These are phyloP conservation scores for Ectemnius lituratus DNA, from an alignment of 2,888 invertebrate species.

Conservation along the genomic window DNA sequence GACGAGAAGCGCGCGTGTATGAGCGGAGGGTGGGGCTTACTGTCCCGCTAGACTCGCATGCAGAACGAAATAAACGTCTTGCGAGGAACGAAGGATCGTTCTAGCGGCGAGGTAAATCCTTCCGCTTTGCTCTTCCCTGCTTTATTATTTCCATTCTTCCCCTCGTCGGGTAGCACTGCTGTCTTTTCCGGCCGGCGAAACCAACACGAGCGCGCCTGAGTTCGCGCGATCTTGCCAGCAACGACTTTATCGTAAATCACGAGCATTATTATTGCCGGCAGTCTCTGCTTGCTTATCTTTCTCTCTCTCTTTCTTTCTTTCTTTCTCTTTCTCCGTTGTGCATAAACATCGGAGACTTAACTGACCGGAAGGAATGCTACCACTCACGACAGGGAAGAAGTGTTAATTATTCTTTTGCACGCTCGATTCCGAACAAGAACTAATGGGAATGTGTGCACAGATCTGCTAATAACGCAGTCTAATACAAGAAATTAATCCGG, in stretches of 20 bases:
- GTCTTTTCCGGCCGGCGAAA: background rate
- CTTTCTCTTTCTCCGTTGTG: constrained; percentile 11
- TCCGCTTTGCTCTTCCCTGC: constrained; percentile 31
- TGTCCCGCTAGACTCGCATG: constrained; percentile 12
- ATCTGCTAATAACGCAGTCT: background rate
- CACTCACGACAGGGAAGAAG: background rate
- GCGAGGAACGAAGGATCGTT: constrained; percentile 42
- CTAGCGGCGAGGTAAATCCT: constrained; percentile 26
- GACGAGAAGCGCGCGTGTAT: background rate
- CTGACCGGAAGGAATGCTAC: background rate
- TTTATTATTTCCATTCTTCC: constrained; percentile 36
- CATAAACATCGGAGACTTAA: constrained; percentile 8
- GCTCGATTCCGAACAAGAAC: background rate
- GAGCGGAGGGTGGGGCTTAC: constrained; percentile 32
- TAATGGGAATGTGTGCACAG: no score
- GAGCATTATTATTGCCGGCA: constrained; percentile 64
- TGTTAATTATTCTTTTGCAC: constrained; percentile 15
- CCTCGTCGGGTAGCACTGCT: constrained; percentile 8
- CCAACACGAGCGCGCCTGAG: background rate
- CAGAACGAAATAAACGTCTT: constrained; percentile 50
- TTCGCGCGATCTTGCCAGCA: constrained; percentile 36
- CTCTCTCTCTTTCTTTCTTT: no score
- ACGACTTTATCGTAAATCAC: constrained; percentile 69
- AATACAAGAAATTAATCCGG: background rate
- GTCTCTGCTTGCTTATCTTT: background rate